A percentile compares a stretch with the other conserved stretches of the same genome.
phyloP scores from a whole-genome alignment of 2,888 invertebrate genomes.

The Horisme vitalbata region DNA sequence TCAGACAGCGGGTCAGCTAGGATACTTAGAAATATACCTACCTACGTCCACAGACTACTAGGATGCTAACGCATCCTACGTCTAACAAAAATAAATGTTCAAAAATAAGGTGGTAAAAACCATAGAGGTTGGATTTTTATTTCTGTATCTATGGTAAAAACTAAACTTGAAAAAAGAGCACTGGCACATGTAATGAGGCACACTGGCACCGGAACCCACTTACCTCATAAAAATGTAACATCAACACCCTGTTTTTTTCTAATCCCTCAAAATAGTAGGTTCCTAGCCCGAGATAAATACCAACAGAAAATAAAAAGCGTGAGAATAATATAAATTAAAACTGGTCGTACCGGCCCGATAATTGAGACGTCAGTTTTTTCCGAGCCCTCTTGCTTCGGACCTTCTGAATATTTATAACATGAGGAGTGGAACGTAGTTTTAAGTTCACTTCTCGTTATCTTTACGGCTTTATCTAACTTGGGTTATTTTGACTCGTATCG shows the following conservation, averaged over 20 bases:
- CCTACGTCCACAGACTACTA: too few relatives aligned
- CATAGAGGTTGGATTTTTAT: too few relatives aligned
- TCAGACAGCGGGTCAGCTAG: too few relatives aligned
- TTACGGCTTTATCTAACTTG: constrained; percentile 59
- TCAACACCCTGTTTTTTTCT: constrained; percentile 19
- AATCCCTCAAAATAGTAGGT: constrained; percentile 33
- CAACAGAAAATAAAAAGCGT: constrained; percentile 77
- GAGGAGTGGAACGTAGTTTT: constrained; percentile 71
- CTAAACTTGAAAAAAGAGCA: too few relatives aligned
- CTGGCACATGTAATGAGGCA: not conserved
- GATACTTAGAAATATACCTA: too few relatives aligned
- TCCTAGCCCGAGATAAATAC: constrained; percentile 47
- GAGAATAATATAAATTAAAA: constrained; percentile 78
- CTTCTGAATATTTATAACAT: constrained; percentile 79
- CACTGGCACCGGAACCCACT: not conserved
- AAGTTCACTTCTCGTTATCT: constrained; percentile 75
- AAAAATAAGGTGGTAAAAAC: too few relatives aligned
- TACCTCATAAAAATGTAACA: constrained; percentile 10
- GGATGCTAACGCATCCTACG: too few relatives aligned
- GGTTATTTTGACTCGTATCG: constrained; percentile 42
- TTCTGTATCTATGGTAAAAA: too few relatives aligned
- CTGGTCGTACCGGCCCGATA: constrained; percentile 55
- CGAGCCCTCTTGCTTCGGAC: constrained; percentile 49
- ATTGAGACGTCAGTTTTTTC: constrained; percentile 82
- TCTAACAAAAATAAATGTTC: too few relatives aligned